A percentile compares a stretch with the other conserved stretches of the same genome.
phyloP scores from a whole-genome alignment of 2,888 invertebrate genomes.

The Stenodera caucasica region DNA sequence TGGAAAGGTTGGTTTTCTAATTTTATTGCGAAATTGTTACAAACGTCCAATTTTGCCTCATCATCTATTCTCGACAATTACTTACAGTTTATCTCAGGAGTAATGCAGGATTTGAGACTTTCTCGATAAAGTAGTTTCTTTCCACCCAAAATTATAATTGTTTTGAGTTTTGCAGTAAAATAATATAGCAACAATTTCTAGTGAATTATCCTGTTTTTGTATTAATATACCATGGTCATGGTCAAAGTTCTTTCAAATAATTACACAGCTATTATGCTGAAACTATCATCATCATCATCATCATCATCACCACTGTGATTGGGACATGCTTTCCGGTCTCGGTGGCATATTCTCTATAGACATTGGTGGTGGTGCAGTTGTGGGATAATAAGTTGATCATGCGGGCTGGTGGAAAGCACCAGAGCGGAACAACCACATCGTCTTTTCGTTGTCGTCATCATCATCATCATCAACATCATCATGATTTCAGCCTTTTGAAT shows the following conservation, averaged over 20 bases:
- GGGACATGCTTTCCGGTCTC: conserved; percentile 21
- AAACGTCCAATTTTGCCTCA: too few relatives aligned
- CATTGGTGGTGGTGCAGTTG: background rate
- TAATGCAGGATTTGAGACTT: too few relatives aligned
- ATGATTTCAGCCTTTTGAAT: background rate
- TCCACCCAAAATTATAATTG: too few relatives aligned
- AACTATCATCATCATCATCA: background rate
- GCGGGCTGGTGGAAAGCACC: conserved; percentile 27
- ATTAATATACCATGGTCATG: background rate
- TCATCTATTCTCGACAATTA: too few relatives aligned
- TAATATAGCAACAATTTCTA: background rate
- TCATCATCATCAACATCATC: background rate
- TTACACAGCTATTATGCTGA: background rate
- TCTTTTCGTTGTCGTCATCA: conserved; percentile 1
- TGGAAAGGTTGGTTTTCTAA: too few relatives aligned
- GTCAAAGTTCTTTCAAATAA: background rate
- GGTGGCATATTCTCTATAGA: conserved; percentile 24
- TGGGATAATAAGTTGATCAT: conserved; percentile 28
- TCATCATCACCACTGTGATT: background rate
- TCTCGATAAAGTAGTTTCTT: too few relatives aligned
- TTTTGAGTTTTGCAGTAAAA: too few relatives aligned
- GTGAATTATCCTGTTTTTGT: background rate
- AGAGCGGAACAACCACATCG: conserved; percentile 23
- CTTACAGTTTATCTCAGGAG: too few relatives aligned
- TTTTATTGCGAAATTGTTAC: too few relatives aligned